phyloP scores from a whole-genome alignment of 2,113 vertebrate genomes.

The Erinaceus europaeus region DNA sequence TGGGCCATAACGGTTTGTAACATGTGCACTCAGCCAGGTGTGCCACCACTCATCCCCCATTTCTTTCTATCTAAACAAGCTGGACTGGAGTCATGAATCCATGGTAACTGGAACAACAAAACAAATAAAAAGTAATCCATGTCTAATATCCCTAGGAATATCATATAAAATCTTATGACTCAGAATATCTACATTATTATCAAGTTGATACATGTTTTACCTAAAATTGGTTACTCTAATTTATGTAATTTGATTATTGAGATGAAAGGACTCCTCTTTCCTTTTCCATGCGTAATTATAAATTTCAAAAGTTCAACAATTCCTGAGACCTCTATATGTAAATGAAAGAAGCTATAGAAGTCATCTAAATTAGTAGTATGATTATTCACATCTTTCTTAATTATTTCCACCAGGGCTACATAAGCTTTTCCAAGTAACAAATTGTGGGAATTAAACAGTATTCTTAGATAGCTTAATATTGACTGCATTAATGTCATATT shows the following conservation, averaged over 20 bases:
- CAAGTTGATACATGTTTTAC: conserved; percentile 6
- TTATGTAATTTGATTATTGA: not conserved
- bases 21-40: too few relatives aligned
- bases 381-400: conserved; percentile 15
- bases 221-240: not conserved
- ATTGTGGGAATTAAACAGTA: not conserved
- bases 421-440: not conserved
- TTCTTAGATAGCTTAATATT: not conserved
- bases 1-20: too few relatives aligned
- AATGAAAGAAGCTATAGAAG: conserved; percentile 15
- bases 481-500: not conserved
- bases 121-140: not conserved
- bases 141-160: not conserved
- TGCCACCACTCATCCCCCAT: too few relatives aligned
- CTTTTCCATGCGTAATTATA: not conserved
- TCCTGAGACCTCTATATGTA: conserved; percentile 17
- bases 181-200: not conserved
- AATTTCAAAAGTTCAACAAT: conserved; percentile 15
- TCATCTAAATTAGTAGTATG: conserved; percentile 33
- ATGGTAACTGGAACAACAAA: not conserved
- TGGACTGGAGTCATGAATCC: too few relatives aligned
- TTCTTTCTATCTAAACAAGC: too few relatives aligned
- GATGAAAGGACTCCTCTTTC: not conserved
- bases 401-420: conserved; percentile 17
- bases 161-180: not conserved